Evolutionary conservation across 2,113 vertebrate species (phyloP).

Genomic region (Galeopterus variegatus): DNA sequence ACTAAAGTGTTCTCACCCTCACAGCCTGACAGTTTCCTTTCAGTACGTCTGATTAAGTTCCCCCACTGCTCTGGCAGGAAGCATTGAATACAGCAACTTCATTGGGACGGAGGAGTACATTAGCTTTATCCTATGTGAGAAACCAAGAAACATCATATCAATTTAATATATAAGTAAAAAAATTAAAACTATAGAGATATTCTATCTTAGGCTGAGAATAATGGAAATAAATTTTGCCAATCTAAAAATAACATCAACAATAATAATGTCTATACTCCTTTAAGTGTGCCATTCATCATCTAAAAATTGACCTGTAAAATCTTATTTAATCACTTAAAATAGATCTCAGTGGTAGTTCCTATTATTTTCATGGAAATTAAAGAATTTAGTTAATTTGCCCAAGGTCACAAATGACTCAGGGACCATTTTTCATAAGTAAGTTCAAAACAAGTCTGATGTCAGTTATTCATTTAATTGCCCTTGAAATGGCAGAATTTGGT

Average conservation of each 20-base stretch:
- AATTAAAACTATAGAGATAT: not conserved
- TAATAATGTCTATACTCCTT: not conserved
- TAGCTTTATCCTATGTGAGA: constrained; percentile 77
- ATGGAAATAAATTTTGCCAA: not conserved
- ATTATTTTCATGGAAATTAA: not conserved
- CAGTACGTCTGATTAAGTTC: constrained; percentile 30
- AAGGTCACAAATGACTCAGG: not conserved
- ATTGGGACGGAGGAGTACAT: constrained; percentile 59
- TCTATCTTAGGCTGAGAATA: not conserved
- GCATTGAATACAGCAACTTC: constrained; percentile 73
- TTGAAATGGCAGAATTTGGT: not conserved
- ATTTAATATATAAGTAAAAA: not conserved
- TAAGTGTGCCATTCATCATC: not conserved
- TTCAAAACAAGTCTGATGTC: not conserved
- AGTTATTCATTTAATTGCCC: constrained; percentile 12
- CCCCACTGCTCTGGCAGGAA: constrained; percentile 63
- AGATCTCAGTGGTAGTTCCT: not conserved
- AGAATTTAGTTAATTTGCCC: not conserved
- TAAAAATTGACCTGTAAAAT: not conserved
- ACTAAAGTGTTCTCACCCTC: not conserved
- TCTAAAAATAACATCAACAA: not conserved
- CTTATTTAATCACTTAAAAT: not conserved
- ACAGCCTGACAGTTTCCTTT: constrained; percentile 31
- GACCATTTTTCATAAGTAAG: not conserved
- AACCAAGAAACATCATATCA: constrained; percentile 59